Conservation (phyloP, 2,888 invertebrate genomes). For the Boloria euphrosyne region DNA sequence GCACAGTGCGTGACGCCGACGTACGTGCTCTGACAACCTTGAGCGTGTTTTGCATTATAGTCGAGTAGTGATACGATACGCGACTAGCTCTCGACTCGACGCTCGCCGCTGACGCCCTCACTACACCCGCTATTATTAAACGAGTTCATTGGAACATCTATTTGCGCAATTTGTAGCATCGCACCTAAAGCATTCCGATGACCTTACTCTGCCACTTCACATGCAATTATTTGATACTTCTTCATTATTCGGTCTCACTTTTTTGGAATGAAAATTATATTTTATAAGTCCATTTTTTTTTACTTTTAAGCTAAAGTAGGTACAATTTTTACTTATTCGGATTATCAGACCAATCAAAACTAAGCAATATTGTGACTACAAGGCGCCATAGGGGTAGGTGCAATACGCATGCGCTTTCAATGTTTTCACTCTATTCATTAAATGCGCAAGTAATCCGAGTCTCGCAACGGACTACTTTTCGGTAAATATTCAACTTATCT, state of each 20-base stretch:
- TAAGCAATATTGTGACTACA: constrained; percentile 7
- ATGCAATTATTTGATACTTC: constrained; percentile 40
- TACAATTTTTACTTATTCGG: constrained; percentile 4
- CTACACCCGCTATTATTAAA: constrained; percentile 80
- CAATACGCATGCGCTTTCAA: constrained; percentile 73
- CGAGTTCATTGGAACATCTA: constrained; percentile 82
- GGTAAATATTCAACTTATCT: constrained; percentile 67
- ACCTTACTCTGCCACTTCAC: constrained; percentile 65
- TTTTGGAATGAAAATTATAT: constrained; percentile 20
- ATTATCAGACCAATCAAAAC: constrained; percentile 5
- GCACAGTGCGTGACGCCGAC: constrained; percentile 51
- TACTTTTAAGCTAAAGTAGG: neutral
- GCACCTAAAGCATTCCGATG: constrained; percentile 72
- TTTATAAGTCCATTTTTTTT: neutral
- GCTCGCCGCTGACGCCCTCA: constrained; percentile 68
- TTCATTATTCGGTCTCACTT: constrained; percentile 26
- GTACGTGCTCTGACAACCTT: constrained; percentile 59
- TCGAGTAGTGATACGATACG: constrained; percentile 49
- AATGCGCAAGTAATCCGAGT: constrained; percentile 70
- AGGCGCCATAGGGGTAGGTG: constrained; percentile 55
- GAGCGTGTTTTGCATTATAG: constrained; percentile 58
- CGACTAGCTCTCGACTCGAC: constrained; percentile 44
- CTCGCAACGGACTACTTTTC: constrained; percentile 54
- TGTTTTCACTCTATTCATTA: constrained; percentile 68
- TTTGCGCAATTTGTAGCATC: constrained; percentile 80